A percentile compares a stretch with the other conserved stretches of the same genome.
Conservation (phyloP, 2,113 vertebrate genomes). For the Gorsachius goisagi region DNA sequence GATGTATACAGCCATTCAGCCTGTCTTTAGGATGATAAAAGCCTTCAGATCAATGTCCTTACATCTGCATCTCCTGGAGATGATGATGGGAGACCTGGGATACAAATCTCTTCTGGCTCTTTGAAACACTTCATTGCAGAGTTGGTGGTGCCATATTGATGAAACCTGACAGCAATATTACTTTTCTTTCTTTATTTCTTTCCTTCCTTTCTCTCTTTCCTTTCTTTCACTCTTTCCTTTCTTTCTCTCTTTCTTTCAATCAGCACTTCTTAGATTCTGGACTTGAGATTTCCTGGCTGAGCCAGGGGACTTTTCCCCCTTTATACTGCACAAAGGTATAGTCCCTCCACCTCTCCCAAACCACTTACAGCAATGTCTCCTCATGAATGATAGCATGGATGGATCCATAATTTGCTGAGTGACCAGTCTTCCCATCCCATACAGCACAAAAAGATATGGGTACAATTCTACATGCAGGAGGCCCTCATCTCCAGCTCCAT, state of each 20-base stretch:
- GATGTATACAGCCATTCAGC: neutral
- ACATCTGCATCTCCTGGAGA: neutral
- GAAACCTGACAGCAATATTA: neutral
- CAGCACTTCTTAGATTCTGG: neutral
- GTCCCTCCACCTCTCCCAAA: neutral
- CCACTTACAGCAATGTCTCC: neutral
- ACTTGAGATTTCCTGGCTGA: neutral
- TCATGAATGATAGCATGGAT: neutral
- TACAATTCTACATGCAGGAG: neutral
- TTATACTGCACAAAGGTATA: neutral
- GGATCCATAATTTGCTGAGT: neutral
- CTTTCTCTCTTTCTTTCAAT: neutral
- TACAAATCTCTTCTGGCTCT: neutral
- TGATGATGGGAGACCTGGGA: neutral
- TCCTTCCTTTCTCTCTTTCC: neutral
- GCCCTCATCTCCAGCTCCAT: neutral
- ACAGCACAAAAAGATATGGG: neutral
- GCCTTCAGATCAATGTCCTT: neutral
- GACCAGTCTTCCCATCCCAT: neutral
- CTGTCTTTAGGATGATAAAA: slow-evolving; percentile 25
- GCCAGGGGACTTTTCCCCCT: neutral
- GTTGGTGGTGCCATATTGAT: neutral
- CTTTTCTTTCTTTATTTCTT: neutral
- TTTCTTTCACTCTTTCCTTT: neutral
- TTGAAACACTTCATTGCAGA: neutral